Evolutionary conservation across 2,888 invertebrate species (phyloP).

Genomic region (Notocelia uddmanniana): DNA sequence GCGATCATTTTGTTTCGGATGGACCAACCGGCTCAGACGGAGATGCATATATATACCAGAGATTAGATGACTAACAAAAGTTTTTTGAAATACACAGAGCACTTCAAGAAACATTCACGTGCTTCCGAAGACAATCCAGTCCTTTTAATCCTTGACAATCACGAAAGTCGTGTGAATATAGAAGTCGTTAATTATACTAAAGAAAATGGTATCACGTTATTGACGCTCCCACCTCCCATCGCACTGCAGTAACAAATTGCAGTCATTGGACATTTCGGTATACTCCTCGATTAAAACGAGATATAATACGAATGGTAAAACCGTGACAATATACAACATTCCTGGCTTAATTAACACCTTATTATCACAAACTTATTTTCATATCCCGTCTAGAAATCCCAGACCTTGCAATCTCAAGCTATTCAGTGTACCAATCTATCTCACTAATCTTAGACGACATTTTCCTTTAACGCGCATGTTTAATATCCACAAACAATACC

Average conservation of each 20-base stretch:
- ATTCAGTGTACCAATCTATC: too few relatives aligned
- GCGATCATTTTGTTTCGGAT: slow-evolving; percentile 9
- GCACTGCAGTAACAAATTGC: slow-evolving; percentile 38
- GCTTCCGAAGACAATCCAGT: background rate
- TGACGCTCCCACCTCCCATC: slow-evolving; percentile 43
- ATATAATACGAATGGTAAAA: slow-evolving; percentile 42
- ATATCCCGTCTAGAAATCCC: too few relatives aligned
- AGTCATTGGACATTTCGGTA: slow-evolving; percentile 41
- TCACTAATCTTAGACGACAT: too few relatives aligned
- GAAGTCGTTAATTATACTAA: slow-evolving; percentile 40
- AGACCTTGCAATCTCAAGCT: too few relatives aligned
- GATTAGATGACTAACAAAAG: background rate
- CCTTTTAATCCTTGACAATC: slow-evolving; percentile 41
- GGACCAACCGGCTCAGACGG: background rate
- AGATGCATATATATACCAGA: background rate
- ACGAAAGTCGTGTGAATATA: slow-evolving; percentile 36
- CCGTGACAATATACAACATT: slow-evolving; percentile 41
- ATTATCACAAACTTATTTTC: slow-evolving; percentile 27
- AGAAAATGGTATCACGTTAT: slow-evolving; percentile 31
- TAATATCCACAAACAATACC: too few relatives aligned
- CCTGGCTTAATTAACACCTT: slow-evolving; percentile 13
- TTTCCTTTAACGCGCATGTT: too few relatives aligned
- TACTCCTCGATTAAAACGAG: slow-evolving; percentile 41
- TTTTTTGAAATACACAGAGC: background rate
- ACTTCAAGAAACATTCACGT: background rate